Percentiles rank a stretch among this genome's conserved stretches.
Evolutionary conservation across 2,113 vertebrate genomes (phyloP).

Genomic region (Egretta garzetta): DNA sequence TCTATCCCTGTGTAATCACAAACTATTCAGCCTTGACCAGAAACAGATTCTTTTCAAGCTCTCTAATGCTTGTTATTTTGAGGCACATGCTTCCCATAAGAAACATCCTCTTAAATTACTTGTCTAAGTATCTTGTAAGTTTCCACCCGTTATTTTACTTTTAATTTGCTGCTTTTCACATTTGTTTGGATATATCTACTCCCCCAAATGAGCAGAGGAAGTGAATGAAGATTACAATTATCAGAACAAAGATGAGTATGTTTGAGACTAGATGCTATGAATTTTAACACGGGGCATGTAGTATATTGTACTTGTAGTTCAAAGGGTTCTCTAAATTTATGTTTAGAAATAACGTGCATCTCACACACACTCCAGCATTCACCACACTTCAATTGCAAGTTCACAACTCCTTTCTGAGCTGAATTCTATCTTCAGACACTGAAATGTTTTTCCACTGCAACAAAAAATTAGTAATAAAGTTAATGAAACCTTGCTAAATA

Average conservation of each 20-base stretch:
- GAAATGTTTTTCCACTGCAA: not conserved
- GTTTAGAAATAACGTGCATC: accelerated
- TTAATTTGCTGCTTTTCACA: not conserved
- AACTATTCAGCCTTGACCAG: not conserved
- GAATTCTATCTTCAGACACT: not conserved
- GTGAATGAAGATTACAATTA: not conserved
- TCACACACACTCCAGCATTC: not conserved
- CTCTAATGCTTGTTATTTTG: not conserved
- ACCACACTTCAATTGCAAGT: not conserved
- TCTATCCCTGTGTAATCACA: not conserved
- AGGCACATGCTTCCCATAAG: not conserved
- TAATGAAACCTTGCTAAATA: not conserved
- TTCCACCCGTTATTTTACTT: not conserved
- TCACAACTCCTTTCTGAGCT: not conserved
- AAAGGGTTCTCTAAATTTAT: not conserved
- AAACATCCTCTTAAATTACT: not conserved
- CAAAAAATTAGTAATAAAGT: not conserved
- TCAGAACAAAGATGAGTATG: not conserved
- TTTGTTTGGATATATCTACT: not conserved
- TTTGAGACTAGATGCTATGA: not conserved
- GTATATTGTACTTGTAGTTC: not conserved
- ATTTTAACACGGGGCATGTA: not conserved
- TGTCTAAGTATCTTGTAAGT: not conserved
- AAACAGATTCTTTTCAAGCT: not conserved
- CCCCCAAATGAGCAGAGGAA: not conserved